Conservation (phyloP, 2,113 vertebrate species). For the Lepisosteus oculatus region DNA sequence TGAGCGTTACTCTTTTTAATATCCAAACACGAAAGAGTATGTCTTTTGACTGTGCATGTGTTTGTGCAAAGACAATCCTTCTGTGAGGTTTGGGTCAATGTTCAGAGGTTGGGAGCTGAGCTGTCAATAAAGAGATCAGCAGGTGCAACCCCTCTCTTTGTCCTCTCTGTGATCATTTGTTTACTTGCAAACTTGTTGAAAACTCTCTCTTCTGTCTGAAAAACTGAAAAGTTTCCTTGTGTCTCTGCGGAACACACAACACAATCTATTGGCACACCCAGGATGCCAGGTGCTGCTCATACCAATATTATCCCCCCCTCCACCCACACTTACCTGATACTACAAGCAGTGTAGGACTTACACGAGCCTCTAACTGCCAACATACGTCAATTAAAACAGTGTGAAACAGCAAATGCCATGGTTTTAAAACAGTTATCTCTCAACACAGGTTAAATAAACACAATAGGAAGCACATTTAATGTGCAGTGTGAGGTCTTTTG, state of each 20-base stretch:
- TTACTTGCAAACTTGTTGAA: slow-evolving; percentile 19
- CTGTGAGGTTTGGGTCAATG: slow-evolving; percentile 12
- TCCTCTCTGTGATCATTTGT: slow-evolving; percentile 12
- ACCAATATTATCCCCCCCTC: not conserved
- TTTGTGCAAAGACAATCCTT: not conserved
- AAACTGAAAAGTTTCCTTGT: slow-evolving; percentile 18
- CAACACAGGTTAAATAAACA: not conserved
- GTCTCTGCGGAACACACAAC: slow-evolving; percentile 15
- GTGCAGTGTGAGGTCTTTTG: not conserved
- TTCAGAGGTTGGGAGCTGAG: slow-evolving; percentile 4
- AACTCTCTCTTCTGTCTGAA: slow-evolving; percentile 10
- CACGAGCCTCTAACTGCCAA: not conserved
- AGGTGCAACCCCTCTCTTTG: slow-evolving; percentile 20
- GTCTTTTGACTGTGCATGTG: not conserved
- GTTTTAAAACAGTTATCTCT: slow-evolving; percentile 1
- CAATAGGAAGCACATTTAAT: no score
- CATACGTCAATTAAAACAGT: not conserved
- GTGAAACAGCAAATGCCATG: not conserved
- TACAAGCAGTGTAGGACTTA: not conserved
- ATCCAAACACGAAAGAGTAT: no score
- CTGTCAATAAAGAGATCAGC: slow-evolving; percentile 8
- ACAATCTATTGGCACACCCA: slow-evolving; percentile 1
- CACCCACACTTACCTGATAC: slow-evolving; percentile 1
- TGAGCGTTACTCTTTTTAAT: no score
- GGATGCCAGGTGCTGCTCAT: slow-evolving; percentile 11